phyloP scores from a whole-genome alignment of 2,888 invertebrate species.

The Spialia ferax region DNA sequence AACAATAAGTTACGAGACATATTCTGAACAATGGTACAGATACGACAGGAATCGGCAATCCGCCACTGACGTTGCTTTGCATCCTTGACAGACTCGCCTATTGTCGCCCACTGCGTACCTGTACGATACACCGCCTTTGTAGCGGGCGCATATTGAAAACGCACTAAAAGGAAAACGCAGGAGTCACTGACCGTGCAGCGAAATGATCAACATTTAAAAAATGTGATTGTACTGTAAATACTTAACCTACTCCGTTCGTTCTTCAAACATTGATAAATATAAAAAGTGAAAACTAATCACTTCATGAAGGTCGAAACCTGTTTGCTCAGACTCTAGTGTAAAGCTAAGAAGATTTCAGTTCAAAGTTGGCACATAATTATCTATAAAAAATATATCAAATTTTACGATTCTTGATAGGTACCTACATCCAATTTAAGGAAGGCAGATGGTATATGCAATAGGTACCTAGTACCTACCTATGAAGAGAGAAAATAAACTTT shows the following conservation, averaged over 20 bases:
- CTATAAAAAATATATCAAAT: too few relatives aligned
- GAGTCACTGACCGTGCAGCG: slow-evolving; percentile 62
- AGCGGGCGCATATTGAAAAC: slow-evolving; percentile 64
- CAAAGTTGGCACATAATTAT: too few relatives aligned
- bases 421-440: too few relatives aligned
- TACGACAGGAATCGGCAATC: slow-evolving; percentile 82
- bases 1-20: slow-evolving; percentile 82
- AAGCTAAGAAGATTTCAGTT: neutral
- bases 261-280: neutral
- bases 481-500: slow-evolving; percentile 48
- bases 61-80: slow-evolving; percentile 68
- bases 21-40: slow-evolving; percentile 82
- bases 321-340: neutral
- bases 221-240: slow-evolving; percentile 25
- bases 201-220: slow-evolving; percentile 42
- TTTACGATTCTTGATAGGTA: neutral
- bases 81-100: slow-evolving; percentile 61
- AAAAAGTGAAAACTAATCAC: slow-evolving; percentile 16
- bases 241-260: slow-evolving; percentile 12
- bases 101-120: slow-evolving; percentile 57
- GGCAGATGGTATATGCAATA: too few relatives aligned
- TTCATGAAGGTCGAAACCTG: neutral
- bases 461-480: too few relatives aligned
- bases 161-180: slow-evolving; percentile 56
- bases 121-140: slow-evolving; percentile 57